These are phyloP conservation scores for Melipona beecheii DNA, from an alignment of 2,888 invertebrate species.

Conservation along the genomic window DNA sequence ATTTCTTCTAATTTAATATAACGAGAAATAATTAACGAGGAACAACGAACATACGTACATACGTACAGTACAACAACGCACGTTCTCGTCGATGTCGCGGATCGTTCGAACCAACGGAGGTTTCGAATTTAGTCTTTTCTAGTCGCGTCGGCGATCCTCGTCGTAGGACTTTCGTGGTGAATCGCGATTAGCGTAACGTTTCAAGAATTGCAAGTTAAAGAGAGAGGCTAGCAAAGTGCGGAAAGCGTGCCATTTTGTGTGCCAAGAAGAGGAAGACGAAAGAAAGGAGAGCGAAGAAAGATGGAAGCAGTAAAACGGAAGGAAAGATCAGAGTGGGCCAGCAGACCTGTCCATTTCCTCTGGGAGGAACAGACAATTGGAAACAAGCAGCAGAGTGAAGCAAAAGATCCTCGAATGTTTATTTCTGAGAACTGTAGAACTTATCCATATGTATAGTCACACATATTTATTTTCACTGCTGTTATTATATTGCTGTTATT, in stretches of 20 bases:
- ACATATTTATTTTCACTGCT: constrained; percentile 18
- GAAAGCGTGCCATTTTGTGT: constrained; percentile 11
- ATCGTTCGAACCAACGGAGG: constrained; percentile 3
- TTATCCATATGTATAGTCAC: constrained; percentile 38
- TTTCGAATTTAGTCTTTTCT: constrained; percentile 40
- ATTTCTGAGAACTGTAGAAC: constrained; percentile 26
- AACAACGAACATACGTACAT: not conserved
- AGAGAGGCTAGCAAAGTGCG: not conserved
- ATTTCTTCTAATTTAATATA: not conserved
- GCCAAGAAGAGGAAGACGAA: constrained; percentile 13
- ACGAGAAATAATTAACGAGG: no score
- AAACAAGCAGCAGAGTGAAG: constrained; percentile 23
- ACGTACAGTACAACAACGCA: not conserved
- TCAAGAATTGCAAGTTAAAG: constrained; percentile 32
- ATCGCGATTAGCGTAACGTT: constrained; percentile 16
- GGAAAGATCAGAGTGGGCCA: not conserved
- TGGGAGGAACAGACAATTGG: constrained; percentile 9
- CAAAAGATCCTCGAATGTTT: constrained; percentile 39
- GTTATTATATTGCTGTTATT: constrained; percentile 11
- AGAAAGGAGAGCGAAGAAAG: not conserved
- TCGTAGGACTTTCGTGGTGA: not conserved
- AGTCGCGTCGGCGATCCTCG: constrained; percentile 27
- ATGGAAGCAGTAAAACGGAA: not conserved
- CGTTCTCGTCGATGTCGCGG: constrained; percentile 13
- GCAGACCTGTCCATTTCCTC: constrained; percentile 2